A percentile compares a stretch with the other conserved stretches of the same genome.
Evolutionary conservation across 1,140 invertebrate species (phyloP).

Genomic region (Bombus haemorrhoidalis): DNA sequence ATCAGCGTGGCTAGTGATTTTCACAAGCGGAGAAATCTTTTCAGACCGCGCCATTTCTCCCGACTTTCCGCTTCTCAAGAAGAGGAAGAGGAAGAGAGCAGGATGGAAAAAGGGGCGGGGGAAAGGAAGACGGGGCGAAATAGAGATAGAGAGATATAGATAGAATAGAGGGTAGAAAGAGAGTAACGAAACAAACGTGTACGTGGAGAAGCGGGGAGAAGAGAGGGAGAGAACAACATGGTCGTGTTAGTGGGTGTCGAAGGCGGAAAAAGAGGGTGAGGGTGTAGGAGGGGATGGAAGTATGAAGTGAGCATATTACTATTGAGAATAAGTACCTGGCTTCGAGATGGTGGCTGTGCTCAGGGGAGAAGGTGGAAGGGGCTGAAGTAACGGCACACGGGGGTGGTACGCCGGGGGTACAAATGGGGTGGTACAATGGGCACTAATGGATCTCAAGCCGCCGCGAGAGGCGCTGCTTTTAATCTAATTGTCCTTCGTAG

Average conservation of each 20-base stretch:
- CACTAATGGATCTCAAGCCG: constrained; percentile 83
- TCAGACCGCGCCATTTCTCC: constrained; percentile 70
- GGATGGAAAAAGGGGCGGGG: not conserved
- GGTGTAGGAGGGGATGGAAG: constrained; percentile 67
- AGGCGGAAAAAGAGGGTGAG: constrained; percentile 58
- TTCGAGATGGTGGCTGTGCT: constrained; percentile 79
- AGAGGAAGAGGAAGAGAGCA: constrained; percentile 18
- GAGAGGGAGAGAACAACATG: not conserved
- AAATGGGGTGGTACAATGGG: constrained; percentile 83
- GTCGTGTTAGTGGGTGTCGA: constrained; percentile 48
- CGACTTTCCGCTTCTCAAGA: constrained; percentile 67
- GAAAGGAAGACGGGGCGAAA: constrained; percentile 4
- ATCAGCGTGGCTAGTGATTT: constrained; percentile 71
- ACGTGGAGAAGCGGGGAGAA: not conserved
- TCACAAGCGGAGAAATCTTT: constrained; percentile 73
- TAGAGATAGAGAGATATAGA: constrained; percentile 12
- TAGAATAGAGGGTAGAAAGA: constrained; percentile 33
- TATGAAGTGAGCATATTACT: constrained; percentile 84
- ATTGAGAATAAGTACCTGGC: constrained; percentile 83
- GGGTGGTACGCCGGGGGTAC: constrained; percentile 75
- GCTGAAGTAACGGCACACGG: constrained; percentile 55
- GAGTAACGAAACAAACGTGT: constrained; percentile 46
- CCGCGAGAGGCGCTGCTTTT: constrained; percentile 83
- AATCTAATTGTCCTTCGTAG: constrained; percentile 82
- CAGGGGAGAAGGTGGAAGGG: constrained; percentile 67